Evolutionary conservation across 30 jellyfish, hydroid and myxozoan genomes (phyloP).

Genomic region (Turritopsis dohrnii): DNA sequence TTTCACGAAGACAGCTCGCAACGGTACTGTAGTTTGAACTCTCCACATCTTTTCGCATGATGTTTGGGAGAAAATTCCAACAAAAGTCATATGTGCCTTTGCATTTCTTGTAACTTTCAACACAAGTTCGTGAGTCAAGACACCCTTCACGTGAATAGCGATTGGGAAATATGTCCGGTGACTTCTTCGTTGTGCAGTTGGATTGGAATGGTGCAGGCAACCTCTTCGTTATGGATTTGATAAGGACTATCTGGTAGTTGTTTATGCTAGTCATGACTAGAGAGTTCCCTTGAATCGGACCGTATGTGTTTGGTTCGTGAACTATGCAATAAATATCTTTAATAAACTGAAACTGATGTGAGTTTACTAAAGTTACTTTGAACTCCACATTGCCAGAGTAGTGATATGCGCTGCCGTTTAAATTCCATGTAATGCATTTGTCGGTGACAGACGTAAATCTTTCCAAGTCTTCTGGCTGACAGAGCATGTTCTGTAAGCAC

Average conservation of each 20-base stretch:
- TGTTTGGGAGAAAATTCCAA: neutral
- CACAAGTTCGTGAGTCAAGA: neutral
- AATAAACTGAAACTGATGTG: neutral
- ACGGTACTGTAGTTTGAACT: neutral
- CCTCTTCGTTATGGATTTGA: neutral
- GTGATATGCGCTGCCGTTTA: neutral
- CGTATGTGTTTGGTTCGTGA: neutral
- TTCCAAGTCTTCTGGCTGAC: neutral
- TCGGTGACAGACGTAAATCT: neutral
- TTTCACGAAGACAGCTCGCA: neutral
- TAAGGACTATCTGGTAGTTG: neutral
- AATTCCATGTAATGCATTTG: neutral
- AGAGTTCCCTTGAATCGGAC: neutral
- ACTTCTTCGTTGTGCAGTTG: neutral
- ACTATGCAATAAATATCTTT: neutral
- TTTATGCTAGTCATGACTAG: neutral
- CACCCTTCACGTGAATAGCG: neutral
- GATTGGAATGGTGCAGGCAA: neutral
- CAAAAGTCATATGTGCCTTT: neutral
- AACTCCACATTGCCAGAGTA: neutral
- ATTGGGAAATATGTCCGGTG: constrained; percentile 6
- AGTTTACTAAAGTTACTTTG: neutral
- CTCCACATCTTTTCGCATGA: neutral
- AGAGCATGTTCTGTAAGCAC: neutral
- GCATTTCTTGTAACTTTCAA: neutral